Conservation (phyloP, 1,140 invertebrate genomes). For the Drosophila cardini region DNA sequence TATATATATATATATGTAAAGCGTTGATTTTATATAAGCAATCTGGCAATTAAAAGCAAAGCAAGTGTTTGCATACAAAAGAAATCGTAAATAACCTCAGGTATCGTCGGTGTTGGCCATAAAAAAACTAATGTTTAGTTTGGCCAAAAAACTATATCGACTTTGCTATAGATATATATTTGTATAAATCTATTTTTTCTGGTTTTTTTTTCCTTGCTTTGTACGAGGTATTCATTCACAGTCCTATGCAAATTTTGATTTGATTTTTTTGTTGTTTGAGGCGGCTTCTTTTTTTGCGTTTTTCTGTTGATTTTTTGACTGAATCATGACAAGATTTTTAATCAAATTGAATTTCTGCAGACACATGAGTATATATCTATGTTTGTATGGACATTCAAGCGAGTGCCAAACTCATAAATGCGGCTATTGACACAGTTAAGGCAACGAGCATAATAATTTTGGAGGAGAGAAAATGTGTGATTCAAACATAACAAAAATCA, state of each 20-base stretch:
- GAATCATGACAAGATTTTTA: slow-evolving; percentile 81
- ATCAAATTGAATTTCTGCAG: slow-evolving; percentile 70
- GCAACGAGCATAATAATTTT: slow-evolving; percentile 57
- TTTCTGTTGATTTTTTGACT: slow-evolving; percentile 62
- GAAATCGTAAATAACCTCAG: slow-evolving; percentile 65
- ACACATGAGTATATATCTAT: not conserved
- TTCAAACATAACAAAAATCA: too few species aligned
- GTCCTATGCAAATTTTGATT: slow-evolving; percentile 68
- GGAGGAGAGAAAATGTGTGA: slow-evolving; percentile 52
- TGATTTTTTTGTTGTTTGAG: slow-evolving; percentile 25
- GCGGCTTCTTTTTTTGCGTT: slow-evolving; percentile 42
- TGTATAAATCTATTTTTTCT: slow-evolving; percentile 5
- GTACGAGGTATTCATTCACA: slow-evolving; percentile 57
- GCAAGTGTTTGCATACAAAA: slow-evolving; percentile 65
- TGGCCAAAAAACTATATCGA: slow-evolving; percentile 54
- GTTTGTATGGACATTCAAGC: slow-evolving; percentile 21
- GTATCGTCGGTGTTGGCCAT: slow-evolving; percentile 27
- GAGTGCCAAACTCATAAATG: slow-evolving; percentile 70
- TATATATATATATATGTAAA: slow-evolving; percentile 21
- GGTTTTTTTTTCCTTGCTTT: slow-evolving; percentile 12
- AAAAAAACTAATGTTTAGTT: slow-evolving; percentile 8
- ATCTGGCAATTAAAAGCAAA: slow-evolving; percentile 68
- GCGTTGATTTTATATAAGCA: slow-evolving; percentile 54
- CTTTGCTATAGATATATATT: slow-evolving; percentile 23
- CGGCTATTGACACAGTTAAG: slow-evolving; percentile 78